Percentiles rank a stretch among this genome's conserved stretches.
Evolutionary conservation across 2,888 invertebrate genomes (phyloP).

Genomic region (Leucoma salicis): DNA sequence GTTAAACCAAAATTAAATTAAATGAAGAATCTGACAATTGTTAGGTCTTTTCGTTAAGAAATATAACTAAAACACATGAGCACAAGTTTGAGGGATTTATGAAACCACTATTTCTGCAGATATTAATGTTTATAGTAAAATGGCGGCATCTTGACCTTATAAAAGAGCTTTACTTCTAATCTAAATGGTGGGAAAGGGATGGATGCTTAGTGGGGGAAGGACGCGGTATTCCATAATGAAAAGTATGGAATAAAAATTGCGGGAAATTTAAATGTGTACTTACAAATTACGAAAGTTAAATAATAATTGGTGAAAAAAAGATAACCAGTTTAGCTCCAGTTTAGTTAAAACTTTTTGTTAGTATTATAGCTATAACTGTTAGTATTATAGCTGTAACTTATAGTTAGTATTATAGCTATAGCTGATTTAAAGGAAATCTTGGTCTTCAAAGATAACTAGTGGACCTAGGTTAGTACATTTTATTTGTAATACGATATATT

Average conservation of each 20-base stretch:
- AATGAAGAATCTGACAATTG: neutral
- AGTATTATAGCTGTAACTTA: too few relatives aligned
- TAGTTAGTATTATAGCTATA: too few relatives aligned
- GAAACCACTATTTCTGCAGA: neutral
- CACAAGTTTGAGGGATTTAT: neutral
- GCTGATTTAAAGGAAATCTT: too few relatives aligned
- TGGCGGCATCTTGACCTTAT: slow-evolving; percentile 33
- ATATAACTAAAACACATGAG: neutral
- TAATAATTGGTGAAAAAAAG: too few relatives aligned
- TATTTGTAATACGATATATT: too few relatives aligned
- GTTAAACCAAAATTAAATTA: slow-evolving; percentile 2
- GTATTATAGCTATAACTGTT: too few relatives aligned
- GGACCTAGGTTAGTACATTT: too few relatives aligned
- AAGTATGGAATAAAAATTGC: slow-evolving; percentile 47
- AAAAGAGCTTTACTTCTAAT: slow-evolving; percentile 57
- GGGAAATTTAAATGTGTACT: slow-evolving; percentile 50
- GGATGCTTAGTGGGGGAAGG: slow-evolving; percentile 65
- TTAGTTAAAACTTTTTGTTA: too few relatives aligned
- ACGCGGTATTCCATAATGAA: slow-evolving; percentile 61
- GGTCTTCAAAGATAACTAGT: too few relatives aligned
- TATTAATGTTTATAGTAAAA: slow-evolving; percentile 19
- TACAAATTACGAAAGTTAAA: too few relatives aligned
- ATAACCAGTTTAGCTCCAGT: too few relatives aligned
- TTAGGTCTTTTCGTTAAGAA: neutral
- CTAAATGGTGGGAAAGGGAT: slow-evolving; percentile 66